A percentile compares a stretch with the other conserved stretches of the same genome.
These are phyloP conservation scores for Microtus ochrogaster DNA, from an alignment of 2,113 vertebrate genomes.

Conservation along the genomic window DNA sequence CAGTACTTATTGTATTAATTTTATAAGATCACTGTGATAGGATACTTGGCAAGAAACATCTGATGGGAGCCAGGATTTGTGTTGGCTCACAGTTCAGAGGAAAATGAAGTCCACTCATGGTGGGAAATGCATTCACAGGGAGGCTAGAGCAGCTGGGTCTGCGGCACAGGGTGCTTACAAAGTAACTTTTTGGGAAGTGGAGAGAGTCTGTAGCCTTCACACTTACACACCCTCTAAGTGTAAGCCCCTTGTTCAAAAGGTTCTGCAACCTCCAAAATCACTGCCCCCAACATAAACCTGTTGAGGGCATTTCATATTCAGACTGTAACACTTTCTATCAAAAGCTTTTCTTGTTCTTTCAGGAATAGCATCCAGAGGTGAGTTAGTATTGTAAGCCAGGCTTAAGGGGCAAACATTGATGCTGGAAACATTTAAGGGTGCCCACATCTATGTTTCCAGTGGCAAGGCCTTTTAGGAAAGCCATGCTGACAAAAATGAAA, in stretches of 20 bases:
- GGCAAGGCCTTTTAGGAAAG: slow-evolving; percentile 39
- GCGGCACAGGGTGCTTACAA: no score
- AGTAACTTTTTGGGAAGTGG: neutral
- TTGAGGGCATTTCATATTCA: neutral
- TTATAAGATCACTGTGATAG: neutral
- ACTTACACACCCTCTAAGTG: neutral
- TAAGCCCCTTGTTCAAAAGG: neutral
- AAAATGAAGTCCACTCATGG: neutral
- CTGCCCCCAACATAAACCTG: neutral
- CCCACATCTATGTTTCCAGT: slow-evolving; percentile 14
- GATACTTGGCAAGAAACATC: neutral
- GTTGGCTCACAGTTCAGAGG: neutral
- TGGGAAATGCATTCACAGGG: no score
- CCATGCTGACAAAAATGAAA: slow-evolving; percentile 20
- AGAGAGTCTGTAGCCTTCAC: neutral
- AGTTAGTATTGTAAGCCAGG: neutral
- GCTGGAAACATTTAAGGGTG: neutral
- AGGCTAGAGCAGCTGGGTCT: neutral
- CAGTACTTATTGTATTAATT: neutral
- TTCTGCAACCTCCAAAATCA: neutral
- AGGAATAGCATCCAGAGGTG: neutral
- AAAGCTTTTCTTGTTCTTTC: neutral
- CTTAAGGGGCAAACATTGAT: neutral
- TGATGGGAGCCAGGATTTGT: no score
- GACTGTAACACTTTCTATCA: neutral